Evolutionary conservation across 2,113 vertebrate species (phyloP), one percentile per base, ranked within the genome.

Genomic region (Dermatemys mawii): DNA sequence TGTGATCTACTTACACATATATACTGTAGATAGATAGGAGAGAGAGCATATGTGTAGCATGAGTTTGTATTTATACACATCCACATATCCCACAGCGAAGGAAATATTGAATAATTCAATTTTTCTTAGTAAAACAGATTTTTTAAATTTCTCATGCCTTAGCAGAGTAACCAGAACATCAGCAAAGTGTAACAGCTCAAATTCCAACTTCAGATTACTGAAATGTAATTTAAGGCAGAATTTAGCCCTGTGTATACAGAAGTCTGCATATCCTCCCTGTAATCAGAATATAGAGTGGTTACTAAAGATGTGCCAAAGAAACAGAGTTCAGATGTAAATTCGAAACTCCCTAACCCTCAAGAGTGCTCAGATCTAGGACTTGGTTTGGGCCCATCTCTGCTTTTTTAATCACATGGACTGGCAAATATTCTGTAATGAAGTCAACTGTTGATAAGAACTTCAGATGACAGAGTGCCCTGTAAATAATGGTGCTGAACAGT

Each of bases 1-100:
- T 86, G 10, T 81, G 88, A 81, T 53, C 73, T 89, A 95, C 85
- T 97, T 91, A 89, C 84, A 75, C 70, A n/a, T 38, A 41, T 16
- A 5, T 1, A 48, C 6, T 11, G 13, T 51, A 35, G 12, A n/a
- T 80, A 35, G 19, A 86, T 26, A 80, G 87, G n/a, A 83, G 8
- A n/a, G 0, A 1, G 81, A 55, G 11, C 3, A 5, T 32, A 55
- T 41, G 1, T 53, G 29, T 38, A 81, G 38, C 26, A 46, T 51
- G 16, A 90, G 35, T 35, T 13, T 41, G 35, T 46, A 38, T 13
- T 12, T 1, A 50, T 3, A 84, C 1, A 60, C 12, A 67, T n/a
- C n/a, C 35, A n/a, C 17, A 35, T 17, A n/a, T n/a, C n/a, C 2
- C 29, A 85, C 78, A 81, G 16, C 9, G 80, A 96, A 78, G 13